phyloP scores from a whole-genome alignment of 2,888 invertebrate genomes.

The Lasioglossum leucozonium region DNA sequence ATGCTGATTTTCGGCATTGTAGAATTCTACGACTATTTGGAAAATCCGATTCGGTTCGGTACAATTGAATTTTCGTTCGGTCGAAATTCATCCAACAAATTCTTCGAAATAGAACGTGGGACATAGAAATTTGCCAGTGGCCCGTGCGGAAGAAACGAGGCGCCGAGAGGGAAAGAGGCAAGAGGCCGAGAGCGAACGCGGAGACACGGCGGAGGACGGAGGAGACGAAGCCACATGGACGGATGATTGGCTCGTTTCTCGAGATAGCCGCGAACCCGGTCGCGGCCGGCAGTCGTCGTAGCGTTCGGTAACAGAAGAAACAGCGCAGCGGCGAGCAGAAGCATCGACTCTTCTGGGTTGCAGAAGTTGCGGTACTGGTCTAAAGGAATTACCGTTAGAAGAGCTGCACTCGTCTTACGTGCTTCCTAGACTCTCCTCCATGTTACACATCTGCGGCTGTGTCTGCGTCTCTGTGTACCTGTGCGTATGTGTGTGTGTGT shows the following conservation, averaged over 20 bases:
- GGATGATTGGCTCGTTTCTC: conserved; percentile 73
- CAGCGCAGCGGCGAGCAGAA: conserved; percentile 64
- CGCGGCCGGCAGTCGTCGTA: conserved; percentile 40
- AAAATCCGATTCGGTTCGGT: too few relatives aligned
- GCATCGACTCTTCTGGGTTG: conserved; percentile 74
- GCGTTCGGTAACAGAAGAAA: conserved; percentile 64
- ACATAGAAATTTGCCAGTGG: background rate
- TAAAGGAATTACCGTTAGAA: conserved; percentile 83
- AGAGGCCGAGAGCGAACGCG: conserved; percentile 19
- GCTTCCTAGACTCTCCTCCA: conserved; percentile 76
- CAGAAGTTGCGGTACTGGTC: conserved; percentile 82
- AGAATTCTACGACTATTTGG: too few relatives aligned
- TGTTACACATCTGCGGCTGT: conserved; percentile 60
- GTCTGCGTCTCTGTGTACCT: background rate
- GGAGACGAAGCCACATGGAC: conserved; percentile 59
- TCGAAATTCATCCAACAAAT: too few relatives aligned
- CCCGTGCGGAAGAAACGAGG: background rate
- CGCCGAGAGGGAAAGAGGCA: background rate
- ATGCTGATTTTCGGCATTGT: too few relatives aligned
- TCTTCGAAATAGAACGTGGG: background rate
- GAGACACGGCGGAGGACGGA: conserved; percentile 26
- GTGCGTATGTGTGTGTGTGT: background rate
- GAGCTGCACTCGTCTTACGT: conserved; percentile 81
- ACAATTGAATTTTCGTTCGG: too few relatives aligned
- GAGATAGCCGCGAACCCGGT: conserved; percentile 60